Percentiles rank a stretch among this genome's conserved stretches.
These are phyloP conservation scores for Epistrophella euchroma DNA, from an alignment of 2,888 invertebrate species.

Conservation along the genomic window DNA sequence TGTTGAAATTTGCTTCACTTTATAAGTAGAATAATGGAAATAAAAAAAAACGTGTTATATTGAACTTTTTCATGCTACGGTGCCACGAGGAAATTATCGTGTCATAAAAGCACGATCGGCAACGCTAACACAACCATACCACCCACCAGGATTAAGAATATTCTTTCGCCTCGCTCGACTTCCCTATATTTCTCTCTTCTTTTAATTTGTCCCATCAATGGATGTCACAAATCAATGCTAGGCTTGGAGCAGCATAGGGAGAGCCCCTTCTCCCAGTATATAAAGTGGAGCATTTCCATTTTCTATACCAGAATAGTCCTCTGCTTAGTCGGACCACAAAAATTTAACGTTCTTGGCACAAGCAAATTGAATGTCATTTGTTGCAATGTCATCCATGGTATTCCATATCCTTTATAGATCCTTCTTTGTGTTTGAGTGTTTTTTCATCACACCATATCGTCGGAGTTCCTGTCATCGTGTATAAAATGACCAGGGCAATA, in stretches of 20 bases:
- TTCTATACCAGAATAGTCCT: constrained; percentile 7
- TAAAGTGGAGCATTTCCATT: constrained; percentile 4
- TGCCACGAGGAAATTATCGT: too few species aligned
- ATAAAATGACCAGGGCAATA: constrained; percentile 47
- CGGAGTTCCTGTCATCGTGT: constrained; percentile 31
- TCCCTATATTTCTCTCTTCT: constrained; percentile 33
- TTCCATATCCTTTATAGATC: constrained; percentile 27
- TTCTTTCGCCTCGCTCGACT: constrained; percentile 26
- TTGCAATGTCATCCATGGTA: constrained; percentile 56
- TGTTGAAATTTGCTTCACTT: too few species aligned
- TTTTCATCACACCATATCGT: constrained; percentile 34
- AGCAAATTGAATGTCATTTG: constrained; percentile 70
- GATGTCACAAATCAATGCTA: constrained; percentile 75
- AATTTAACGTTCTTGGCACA: constrained; percentile 39
- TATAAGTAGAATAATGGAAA: too few species aligned
- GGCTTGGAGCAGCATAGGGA: not conserved
- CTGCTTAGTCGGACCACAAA: constrained; percentile 40
- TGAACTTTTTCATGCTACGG: too few species aligned
- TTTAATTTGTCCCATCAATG: constrained; percentile 73
- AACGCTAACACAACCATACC: too few species aligned
- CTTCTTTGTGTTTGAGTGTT: constrained; percentile 26
- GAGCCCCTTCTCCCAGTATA: not conserved
- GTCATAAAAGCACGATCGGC: too few species aligned
- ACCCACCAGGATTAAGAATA: constrained; percentile 61
- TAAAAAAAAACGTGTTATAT: too few species aligned